A percentile compares a stretch with the other conserved stretches of the same genome.
Evolutionary conservation across 1,140 invertebrate genomes (phyloP).

Genomic region (Caerostris darwini): DNA sequence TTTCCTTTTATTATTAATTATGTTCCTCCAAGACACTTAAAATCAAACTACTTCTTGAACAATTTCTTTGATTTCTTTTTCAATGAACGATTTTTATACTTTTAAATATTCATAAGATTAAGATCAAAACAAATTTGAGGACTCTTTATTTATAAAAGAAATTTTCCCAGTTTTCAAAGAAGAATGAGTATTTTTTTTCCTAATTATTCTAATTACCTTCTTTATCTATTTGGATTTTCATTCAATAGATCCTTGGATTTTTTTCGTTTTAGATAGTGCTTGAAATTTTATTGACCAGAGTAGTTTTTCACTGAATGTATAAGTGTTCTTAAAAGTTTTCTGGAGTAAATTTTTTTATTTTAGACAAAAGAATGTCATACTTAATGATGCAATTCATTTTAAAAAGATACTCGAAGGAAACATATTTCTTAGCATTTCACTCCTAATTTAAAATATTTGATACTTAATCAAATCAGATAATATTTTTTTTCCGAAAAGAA

Average conservation of each 20-base stretch:
- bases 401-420: no score
- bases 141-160: background rate
- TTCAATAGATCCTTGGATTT: background rate
- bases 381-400: no score
- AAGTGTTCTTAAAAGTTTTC: no score
- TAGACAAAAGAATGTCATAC: no score
- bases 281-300: background rate
- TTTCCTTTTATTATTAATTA: background rate
- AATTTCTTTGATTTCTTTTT: background rate
- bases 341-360: no score
- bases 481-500: no score
- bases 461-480: no score
- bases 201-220: background rate
- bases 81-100: background rate
- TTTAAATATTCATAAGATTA: background rate
- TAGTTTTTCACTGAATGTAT: no score
- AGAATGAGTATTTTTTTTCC: background rate
- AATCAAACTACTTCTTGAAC: background rate
- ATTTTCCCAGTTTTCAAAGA: background rate
- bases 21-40: background rate
- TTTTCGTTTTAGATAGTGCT: background rate
- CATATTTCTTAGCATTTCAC: no score
- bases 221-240: background rate
- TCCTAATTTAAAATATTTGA: no score
- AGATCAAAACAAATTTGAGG: background rate